These are phyloP conservation scores for Diplolepis rosae DNA, from an alignment of 2,888 invertebrate genomes.

Conservation along the genomic window DNA sequence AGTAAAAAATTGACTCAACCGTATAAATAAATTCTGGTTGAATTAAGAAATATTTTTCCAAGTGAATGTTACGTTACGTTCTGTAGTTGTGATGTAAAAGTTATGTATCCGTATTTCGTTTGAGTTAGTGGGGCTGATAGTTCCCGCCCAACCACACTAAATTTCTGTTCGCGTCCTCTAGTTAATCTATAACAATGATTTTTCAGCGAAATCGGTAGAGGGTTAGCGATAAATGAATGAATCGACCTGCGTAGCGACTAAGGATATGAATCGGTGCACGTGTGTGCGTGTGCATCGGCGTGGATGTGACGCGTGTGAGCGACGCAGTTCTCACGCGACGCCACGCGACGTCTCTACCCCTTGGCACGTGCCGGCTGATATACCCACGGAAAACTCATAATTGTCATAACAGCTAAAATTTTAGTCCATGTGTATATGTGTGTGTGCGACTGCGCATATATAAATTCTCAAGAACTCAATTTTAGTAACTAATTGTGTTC, in stretches of 20 bases:
- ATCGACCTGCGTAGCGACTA: conserved; percentile 6
- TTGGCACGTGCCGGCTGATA: conserved; percentile 63
- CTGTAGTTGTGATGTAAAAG: no score
- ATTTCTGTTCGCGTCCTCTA: background rate
- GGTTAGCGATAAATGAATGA: background rate
- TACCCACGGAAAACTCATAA: conserved; percentile 68
- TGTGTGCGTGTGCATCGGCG: conserved; percentile 46
- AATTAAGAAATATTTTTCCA: no score
- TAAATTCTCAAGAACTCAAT: conserved; percentile 31
- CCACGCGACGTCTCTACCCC: conserved; percentile 58
- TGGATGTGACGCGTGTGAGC: conserved; percentile 68
- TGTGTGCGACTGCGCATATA: conserved; percentile 25
- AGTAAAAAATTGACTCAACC: no score
- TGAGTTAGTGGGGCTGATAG: no score
- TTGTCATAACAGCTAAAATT: conserved; percentile 66
- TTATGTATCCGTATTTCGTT: no score
- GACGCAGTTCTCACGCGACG: conserved; percentile 70
- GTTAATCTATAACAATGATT: background rate
- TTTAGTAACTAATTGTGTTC: conserved; percentile 19
- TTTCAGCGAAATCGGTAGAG: background rate
- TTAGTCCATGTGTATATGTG: conserved; percentile 26
- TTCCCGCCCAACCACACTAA: no score
- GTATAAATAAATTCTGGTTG: no score
- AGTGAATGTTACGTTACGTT: no score
- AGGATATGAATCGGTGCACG: conserved; percentile 32